Evolutionary conservation across 1,140 invertebrate genomes (phyloP).

Genomic region (Cherax quadricarinatus): DNA sequence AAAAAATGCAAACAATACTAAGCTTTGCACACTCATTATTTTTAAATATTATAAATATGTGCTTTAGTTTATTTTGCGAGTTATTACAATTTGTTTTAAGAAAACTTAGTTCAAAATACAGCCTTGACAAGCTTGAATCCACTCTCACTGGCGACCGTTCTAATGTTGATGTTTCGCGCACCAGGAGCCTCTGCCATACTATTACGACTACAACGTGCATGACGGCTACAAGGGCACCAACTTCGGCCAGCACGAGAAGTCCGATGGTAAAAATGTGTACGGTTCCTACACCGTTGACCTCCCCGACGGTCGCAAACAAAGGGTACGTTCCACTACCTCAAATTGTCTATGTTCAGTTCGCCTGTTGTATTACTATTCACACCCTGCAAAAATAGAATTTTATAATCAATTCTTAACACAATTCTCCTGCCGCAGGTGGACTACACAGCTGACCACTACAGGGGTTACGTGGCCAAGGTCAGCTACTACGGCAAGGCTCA

Average conservation of each 20-base stretch:
- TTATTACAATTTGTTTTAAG: too few relatives aligned
- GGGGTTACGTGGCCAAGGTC: slow-evolving; percentile 86
- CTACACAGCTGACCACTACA: slow-evolving; percentile 87
- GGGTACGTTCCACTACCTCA: slow-evolving; percentile 39
- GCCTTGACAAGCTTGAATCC: too few relatives aligned
- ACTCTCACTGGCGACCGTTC: too few relatives aligned
- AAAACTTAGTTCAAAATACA: too few relatives aligned
- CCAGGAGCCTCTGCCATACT: slow-evolving; percentile 75
- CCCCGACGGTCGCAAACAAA: slow-evolving; percentile 73
- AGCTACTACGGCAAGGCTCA: slow-evolving; percentile 85
- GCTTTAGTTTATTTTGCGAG: too few relatives aligned
- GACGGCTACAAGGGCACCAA: slow-evolving; percentile 72
- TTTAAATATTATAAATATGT: too few relatives aligned
- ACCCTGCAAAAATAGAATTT: neutral
- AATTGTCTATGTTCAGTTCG: neutral
- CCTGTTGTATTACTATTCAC: neutral
- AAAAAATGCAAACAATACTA: too few relatives aligned
- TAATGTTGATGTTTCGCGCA: too few relatives aligned
- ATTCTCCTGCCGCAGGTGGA: slow-evolving; percentile 78
- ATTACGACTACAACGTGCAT: slow-evolving; percentile 70
- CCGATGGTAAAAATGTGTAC: slow-evolving; percentile 72
- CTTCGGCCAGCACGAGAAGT: slow-evolving; percentile 72
- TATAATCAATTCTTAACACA: too few relatives aligned
- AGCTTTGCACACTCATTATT: too few relatives aligned
- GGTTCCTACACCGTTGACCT: slow-evolving; percentile 62